phyloP scores from a whole-genome alignment of 2,113 vertebrate genomes.

The Siniperca knerii region DNA sequence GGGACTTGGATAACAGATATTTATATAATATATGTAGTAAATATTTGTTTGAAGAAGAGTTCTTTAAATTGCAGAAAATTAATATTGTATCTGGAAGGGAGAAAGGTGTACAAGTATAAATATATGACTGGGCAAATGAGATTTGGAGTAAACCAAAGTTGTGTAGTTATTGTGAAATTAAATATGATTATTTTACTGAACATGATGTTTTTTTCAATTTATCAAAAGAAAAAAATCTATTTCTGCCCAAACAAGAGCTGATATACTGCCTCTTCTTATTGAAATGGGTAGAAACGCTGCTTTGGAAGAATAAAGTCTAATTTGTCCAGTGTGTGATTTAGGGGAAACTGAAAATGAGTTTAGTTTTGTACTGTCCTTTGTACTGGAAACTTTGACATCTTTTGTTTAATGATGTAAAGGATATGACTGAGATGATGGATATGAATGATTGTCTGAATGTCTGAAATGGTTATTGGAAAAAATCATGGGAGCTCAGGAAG shows the following conservation, averaged over 20 bases:
- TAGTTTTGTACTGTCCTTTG: background rate
- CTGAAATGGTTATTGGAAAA: background rate
- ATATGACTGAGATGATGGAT: background rate
- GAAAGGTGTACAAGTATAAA: background rate
- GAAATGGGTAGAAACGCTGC: background rate
- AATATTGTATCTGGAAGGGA: background rate
- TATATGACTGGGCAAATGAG: background rate
- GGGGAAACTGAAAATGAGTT: background rate
- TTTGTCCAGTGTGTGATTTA: background rate
- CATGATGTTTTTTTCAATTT: background rate
- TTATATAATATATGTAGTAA: background rate
- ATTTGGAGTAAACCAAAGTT: background rate
- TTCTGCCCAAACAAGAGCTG: background rate
- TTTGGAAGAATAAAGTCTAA: background rate
- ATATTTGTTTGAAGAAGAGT: background rate
- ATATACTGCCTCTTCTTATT: background rate
- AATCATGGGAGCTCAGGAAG: background rate
- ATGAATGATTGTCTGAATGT: background rate
- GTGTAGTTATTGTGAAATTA: background rate
- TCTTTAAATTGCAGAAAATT: background rate
- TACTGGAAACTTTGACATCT: background rate
- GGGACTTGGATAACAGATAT: background rate
- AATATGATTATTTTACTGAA: background rate
- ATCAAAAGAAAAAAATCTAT: background rate
- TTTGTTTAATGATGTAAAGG: background rate